These are phyloP conservation scores for Drosophila pectinifera DNA, from an alignment of 1,140 invertebrate species.

Conservation along the genomic window DNA sequence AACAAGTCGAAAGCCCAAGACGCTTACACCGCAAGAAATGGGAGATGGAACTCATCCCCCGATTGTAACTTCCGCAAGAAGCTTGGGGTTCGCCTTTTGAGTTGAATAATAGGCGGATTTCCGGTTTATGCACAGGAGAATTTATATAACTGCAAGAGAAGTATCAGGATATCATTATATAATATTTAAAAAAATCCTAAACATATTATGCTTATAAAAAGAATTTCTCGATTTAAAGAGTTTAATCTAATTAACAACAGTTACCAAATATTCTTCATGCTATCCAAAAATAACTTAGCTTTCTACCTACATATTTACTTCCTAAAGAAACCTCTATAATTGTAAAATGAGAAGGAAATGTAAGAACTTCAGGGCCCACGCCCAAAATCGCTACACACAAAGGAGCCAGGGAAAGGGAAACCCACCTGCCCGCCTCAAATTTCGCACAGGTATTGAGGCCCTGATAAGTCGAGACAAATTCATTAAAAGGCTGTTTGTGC, in stretches of 20 bases:
- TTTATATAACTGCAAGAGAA: neutral
- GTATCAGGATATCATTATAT: no score
- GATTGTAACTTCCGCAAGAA: slow-evolving; percentile 2
- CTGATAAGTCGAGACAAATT: slow-evolving; percentile 54
- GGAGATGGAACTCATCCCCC: slow-evolving; percentile 1
- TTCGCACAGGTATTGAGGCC: slow-evolving; percentile 15
- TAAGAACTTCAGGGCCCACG: no score
- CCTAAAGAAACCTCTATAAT: neutral
- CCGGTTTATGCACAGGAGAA: neutral
- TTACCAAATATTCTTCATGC: no score
- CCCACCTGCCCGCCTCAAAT: slow-evolving; percentile 1
- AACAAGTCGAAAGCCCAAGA: slow-evolving; percentile 31
- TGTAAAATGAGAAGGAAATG: neutral
- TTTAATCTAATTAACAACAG: no score
- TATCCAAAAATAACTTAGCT: no score
- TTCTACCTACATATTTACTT: no score
- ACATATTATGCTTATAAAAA: no score
- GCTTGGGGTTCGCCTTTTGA: neutral
- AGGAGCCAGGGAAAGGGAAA: neutral
- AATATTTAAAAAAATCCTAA: no score
- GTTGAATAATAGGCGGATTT: neutral
- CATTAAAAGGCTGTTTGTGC: slow-evolving; percentile 53
- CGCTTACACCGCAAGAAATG: slow-evolving; percentile 41
- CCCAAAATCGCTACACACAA: no score
- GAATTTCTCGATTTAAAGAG: no score